These are phyloP conservation scores for Petrocephalus microphthalmus DNA, from an alignment of 2,113 vertebrate species.

Conservation along the genomic window DNA sequence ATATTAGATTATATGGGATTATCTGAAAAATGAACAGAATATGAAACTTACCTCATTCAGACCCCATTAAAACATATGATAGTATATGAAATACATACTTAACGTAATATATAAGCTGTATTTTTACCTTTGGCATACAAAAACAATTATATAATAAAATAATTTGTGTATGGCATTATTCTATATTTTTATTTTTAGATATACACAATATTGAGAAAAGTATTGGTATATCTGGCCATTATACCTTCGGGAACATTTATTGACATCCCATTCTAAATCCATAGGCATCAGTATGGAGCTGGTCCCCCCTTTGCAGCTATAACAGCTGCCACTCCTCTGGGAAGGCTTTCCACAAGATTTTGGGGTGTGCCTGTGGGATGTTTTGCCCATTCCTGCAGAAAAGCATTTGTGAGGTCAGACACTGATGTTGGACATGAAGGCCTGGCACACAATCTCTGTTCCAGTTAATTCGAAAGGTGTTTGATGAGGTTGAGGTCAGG, in stretches of 20 bases:
- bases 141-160: background rate
- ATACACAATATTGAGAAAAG: background rate
- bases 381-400: background rate
- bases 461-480: no score
- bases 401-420: background rate
- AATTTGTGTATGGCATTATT: background rate
- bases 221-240: background rate
- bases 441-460: background rate
- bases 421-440: background rate
- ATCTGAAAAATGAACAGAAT: slow-evolving; percentile 4
- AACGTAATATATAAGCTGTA: background rate
- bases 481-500: no score
- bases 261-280: background rate
- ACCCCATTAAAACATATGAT: background rate
- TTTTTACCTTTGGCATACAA: background rate
- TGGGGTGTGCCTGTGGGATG: background rate
- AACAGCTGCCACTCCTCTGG: background rate
- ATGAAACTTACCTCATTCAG: slow-evolving; percentile 24
- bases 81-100: background rate
- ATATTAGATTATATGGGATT: slow-evolving; percentile 32
- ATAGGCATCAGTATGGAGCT: background rate
- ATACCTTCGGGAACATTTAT: background rate
- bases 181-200: background rate
- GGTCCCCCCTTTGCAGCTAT: background rate
- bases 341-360: background rate